A percentile compares a stretch with the other conserved stretches of the same genome.
phyloP scores from a whole-genome alignment of 2,888 invertebrate genomes.

The Drosophila barbarae region DNA sequence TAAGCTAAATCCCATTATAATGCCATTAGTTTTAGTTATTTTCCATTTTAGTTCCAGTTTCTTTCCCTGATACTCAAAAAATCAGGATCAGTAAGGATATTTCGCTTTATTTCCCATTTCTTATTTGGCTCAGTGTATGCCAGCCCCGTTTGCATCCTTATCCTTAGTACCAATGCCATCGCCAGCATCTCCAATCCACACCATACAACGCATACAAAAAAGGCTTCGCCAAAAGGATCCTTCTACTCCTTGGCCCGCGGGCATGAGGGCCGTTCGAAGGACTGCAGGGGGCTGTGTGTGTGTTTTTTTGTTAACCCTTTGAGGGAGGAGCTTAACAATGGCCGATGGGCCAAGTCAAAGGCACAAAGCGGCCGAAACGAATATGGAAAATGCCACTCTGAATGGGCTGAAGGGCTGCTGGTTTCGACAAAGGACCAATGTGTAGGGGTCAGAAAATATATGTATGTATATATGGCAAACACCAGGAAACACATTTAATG shows the following conservation, averaged over 20 bases:
- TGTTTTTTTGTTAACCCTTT: constrained; percentile 5
- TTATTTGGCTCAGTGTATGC: background rate
- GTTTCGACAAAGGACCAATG: constrained; percentile 4
- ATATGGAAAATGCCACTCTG: constrained; percentile 27
- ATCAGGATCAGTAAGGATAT: background rate
- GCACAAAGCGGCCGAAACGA: constrained; percentile 34
- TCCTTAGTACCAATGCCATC: constrained; percentile 18
- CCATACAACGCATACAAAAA: constrained; percentile 33
- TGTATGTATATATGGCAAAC: background rate
- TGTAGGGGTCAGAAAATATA: constrained; percentile 2
- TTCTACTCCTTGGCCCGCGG: constrained; percentile 13
- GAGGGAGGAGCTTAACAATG: constrained; percentile 29
- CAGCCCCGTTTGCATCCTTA: constrained; percentile 19
- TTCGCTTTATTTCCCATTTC: background rate
- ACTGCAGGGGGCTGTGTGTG: constrained; percentile 2
- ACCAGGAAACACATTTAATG: background rate
- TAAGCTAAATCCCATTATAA: background rate
- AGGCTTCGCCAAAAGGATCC: constrained; percentile 36
- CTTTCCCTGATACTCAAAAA: background rate
- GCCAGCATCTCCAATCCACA: constrained; percentile 15
- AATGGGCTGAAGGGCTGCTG: constrained; percentile 9
- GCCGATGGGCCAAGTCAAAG: constrained; percentile 30
- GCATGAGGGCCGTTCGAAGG: constrained; percentile 1
- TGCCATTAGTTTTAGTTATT: background rate
- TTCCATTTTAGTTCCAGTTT: background rate